Evolutionary conservation across 1,140 invertebrate genomes (phyloP), one percentile per base, ranked within the genome.

Genomic region (Apis florea): DNA sequence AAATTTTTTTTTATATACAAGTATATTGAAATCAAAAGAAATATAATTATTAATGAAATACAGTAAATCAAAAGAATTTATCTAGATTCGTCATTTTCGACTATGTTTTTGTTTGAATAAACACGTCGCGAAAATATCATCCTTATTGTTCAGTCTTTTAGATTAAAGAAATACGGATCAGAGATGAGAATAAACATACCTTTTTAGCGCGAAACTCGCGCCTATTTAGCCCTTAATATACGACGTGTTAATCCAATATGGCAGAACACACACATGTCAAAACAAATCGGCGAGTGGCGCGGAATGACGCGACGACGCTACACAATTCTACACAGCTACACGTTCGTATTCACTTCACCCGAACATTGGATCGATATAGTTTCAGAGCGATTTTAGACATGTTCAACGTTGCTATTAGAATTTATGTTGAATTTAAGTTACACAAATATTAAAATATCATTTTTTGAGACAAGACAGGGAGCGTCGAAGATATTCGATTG

Each of bases 241-340:
- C 77, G 88, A 87, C 88, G 87, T 86, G 72, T 80, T 91, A 91
- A 92, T 91, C 90, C 88, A 90, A 90, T 91, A 91, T 90, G 90
- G 88, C 88, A 89, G 88, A 77, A 80, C 83, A 87, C 87, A 91
- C 91, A 92, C 91, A 92, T 92, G 91, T 92, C 92, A 92, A 92
- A 92, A 92, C 91, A 92, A 91, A 92, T 90, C 90, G 90, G 87
- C 86, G 82, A 79, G 78, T 68, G 81, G 78, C 82, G 83, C 83
- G 83, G 71, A 69, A 76, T 75, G 91, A 58, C 88, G 72, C 86
- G 82, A 78, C 26, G 84, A 71, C 79, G 64, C 79, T 56, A 40
- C 82, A 83, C 83, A 64, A 79, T 70, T 87, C 71, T 81, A 58
- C 79, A 75, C 79, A 64, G 51, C 54, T 66, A 73, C 77, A 61